A percentile compares a stretch with the other conserved stretches of the same genome.
Conservation (phyloP, 2,888 invertebrate species). For the Drosophila koepferae region DNA sequence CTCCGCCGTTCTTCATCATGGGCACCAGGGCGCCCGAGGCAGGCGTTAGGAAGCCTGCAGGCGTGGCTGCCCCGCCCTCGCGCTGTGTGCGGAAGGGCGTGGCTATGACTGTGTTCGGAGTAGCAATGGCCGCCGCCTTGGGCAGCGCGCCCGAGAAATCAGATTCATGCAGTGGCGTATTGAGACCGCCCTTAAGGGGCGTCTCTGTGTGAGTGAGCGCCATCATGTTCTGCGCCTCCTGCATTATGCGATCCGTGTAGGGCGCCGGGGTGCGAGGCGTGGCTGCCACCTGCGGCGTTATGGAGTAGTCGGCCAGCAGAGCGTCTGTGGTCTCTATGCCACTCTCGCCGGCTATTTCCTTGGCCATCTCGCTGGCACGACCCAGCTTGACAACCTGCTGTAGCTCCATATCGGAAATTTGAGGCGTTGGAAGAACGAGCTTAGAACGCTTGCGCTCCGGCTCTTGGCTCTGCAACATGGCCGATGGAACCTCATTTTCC, state of each 20-base stretch:
- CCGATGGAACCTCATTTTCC: conserved; percentile 97
- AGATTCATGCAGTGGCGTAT: conserved; percentile 95
- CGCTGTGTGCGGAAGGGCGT: conserved; percentile 93
- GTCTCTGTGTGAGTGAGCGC: conserved; percentile 99
- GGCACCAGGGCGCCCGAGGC: conserved; percentile 86
- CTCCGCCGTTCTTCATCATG: conserved; percentile 67
- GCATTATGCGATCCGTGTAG: conserved; percentile 92
- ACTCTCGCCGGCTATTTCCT: conserved; percentile 93
- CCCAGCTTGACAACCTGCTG: conserved; percentile 97
- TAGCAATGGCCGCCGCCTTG: conserved; percentile 89
- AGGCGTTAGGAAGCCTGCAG: conserved; percentile 88
- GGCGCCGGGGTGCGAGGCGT: conserved; percentile 95
- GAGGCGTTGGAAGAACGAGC: conserved; percentile 97
- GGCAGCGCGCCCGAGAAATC: conserved; percentile 95
- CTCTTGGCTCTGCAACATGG: conserved; percentile 94
- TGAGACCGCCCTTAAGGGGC: conserved; percentile 97
- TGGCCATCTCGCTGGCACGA: conserved; percentile 94
- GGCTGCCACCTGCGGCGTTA: conserved; percentile 89
- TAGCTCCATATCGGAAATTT: conserved; percentile 96
- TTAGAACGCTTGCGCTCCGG: conserved; percentile 97
- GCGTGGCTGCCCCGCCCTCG: conserved; percentile 88
- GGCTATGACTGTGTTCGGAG: conserved; percentile 96
- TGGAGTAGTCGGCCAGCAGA: conserved; percentile 95
- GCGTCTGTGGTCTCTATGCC: conserved; percentile 93
- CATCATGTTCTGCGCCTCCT: conserved; percentile 99